A percentile compares a stretch with the other conserved stretches of the same genome.
These are phyloP conservation scores for Stigmatopora argus DNA, from an alignment of 2,113 vertebrate species.

Conservation along the genomic window DNA sequence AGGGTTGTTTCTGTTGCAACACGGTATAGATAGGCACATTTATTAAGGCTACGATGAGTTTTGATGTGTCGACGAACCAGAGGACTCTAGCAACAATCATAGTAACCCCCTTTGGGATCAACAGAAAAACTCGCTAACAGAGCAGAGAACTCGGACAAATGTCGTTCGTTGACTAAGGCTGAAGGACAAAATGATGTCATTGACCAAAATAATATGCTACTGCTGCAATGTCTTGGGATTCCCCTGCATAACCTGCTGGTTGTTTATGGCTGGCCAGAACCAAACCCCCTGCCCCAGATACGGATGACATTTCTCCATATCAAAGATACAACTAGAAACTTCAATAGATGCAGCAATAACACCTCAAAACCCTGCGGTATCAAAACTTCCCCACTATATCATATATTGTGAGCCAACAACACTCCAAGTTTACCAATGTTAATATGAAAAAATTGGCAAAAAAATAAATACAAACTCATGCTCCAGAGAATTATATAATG, in stretches of 20 bases:
- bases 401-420: background rate
- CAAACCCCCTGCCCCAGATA: background rate
- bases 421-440: background rate
- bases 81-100: background rate
- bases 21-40: background rate
- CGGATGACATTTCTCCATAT: background rate
- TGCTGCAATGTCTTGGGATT: background rate
- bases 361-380: background rate
- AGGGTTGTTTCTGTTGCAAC: background rate
- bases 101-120: background rate
- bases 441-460: background rate
- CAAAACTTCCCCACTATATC: background rate
- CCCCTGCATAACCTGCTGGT: background rate
- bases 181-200: background rate
- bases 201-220: background rate
- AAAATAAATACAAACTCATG: background rate
- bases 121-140: background rate
- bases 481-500: background rate
- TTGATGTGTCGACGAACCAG: background rate
- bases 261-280: background rate
- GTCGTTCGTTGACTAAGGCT: too few species aligned
- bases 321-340: background rate
- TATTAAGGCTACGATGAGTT: background rate
- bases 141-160: too few species aligned
- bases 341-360: background rate